A percentile compares a stretch with the other conserved stretches of the same genome.
Conservation (phyloP, 2,113 vertebrate species). For the Grallaria varia region DNA sequence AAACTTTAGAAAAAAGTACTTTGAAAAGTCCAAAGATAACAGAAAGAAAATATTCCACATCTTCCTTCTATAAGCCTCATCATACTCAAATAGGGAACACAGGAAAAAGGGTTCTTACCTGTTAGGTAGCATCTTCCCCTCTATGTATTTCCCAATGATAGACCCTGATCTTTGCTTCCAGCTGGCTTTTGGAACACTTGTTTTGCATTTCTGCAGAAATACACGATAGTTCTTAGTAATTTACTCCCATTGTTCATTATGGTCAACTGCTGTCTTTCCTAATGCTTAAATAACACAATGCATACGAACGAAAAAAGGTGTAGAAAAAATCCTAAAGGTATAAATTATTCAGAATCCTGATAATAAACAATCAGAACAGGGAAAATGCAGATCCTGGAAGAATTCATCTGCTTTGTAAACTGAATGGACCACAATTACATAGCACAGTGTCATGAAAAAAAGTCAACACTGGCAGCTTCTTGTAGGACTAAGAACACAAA, state of each 20-base stretch:
- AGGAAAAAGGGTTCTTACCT: constrained; percentile 71
- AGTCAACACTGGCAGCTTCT: background rate
- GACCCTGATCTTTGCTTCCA: constrained; percentile 76
- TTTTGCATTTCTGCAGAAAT: constrained; percentile 80
- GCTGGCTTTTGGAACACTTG: constrained; percentile 30
- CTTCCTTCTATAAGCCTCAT: background rate
- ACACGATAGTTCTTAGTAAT: constrained; percentile 20
- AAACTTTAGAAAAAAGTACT: background rate
- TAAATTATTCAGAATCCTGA: background rate
- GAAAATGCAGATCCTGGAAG: background rate
- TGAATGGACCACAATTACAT: background rate
- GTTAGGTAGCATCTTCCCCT: constrained; percentile 56
- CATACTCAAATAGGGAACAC: background rate
- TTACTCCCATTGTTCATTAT: background rate
- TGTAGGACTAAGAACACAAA: background rate
- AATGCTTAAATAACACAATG: background rate
- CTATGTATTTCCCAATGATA: constrained; percentile 74
- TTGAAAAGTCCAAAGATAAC: background rate
- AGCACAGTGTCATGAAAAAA: background rate
- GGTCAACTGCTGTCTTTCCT: background rate
- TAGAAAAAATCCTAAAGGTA: background rate
- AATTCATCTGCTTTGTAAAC: background rate
- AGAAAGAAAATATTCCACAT: background rate
- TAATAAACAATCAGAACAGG: background rate
- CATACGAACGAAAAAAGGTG: background rate